phyloP scores from a whole-genome alignment of 2,797 vertebrate genomes.

The Ciconia nigra region DNA sequence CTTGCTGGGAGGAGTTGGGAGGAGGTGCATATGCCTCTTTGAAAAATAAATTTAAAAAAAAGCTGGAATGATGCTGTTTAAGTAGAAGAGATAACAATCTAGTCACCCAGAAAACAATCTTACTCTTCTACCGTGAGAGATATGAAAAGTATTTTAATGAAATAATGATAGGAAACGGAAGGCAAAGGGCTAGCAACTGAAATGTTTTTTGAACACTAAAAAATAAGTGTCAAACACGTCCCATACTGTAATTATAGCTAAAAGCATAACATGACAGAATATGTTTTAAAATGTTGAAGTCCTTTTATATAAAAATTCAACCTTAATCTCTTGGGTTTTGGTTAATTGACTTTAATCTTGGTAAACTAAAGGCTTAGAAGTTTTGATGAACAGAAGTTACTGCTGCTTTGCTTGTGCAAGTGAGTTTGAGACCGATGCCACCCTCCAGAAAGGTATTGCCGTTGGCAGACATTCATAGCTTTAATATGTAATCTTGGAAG shows the following conservation, averaged over 20 bases:
- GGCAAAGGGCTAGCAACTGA: constrained; percentile 25
- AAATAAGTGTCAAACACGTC: constrained; percentile 24
- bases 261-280: not conserved
- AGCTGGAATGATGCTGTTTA: not conserved
- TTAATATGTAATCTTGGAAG: not conserved
- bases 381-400: not conserved
- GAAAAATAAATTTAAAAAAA: not conserved
- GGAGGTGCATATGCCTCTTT: not conserved
- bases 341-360: not conserved
- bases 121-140: not conserved
- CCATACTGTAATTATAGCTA: not conserved
- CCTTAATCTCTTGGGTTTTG: not conserved
- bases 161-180: constrained; percentile 40
- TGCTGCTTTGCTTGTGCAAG: not conserved
- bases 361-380: not conserved
- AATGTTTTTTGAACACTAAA: constrained; percentile 35
- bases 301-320: not conserved
- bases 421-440: not conserved
- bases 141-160: constrained; percentile 23
- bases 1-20: not conserved
- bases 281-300: not conserved
- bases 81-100: not conserved
- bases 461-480: not conserved
- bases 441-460: not conserved
- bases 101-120: not conserved